A percentile compares a stretch with the other conserved stretches of the same genome.
Evolutionary conservation across 2,888 invertebrate genomes (phyloP).

Genomic region (Pristionchus japonicus): DNA sequence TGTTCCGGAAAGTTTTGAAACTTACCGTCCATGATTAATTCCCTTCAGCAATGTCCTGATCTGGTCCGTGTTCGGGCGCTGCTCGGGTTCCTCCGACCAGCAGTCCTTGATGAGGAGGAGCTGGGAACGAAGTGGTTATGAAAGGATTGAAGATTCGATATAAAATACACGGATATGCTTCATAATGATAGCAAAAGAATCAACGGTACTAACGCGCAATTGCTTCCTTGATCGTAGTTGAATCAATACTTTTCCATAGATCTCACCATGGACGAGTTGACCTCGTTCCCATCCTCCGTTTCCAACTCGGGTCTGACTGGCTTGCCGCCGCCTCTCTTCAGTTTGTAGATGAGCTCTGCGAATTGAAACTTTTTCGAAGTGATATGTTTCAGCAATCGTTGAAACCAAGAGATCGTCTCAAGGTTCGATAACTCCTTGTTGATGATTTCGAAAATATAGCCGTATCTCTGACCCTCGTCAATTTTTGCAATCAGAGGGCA

Average conservation of each 20-base stretch:
- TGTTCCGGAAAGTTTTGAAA: background rate
- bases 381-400: too few relatives aligned
- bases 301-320: conserved; percentile 17
- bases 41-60: conserved; percentile 5
- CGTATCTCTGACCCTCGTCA: too few relatives aligned
- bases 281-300: conserved; percentile 40
- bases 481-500: too few relatives aligned
- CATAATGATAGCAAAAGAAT: too few relatives aligned
- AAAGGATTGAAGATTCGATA: too few relatives aligned
- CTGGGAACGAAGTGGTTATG: background rate
- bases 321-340: background rate
- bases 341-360: conserved; percentile 44
- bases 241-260: background rate
- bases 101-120: conserved; percentile 45
- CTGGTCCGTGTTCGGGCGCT: conserved; percentile 10
- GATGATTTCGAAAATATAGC: background rate
- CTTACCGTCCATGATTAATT: conserved; percentile 41
- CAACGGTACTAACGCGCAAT: too few relatives aligned
- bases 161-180: too few relatives aligned
- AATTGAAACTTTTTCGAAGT: background rate
- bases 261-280: conserved; percentile 41
- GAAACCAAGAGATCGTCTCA: too few relatives aligned
- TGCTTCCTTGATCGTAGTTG: too few relatives aligned
- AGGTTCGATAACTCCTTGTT: too few relatives aligned
- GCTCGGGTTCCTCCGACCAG: conserved; percentile 43